Evolutionary conservation across 2,113 vertebrate genomes (phyloP).

Genomic region (Prinia subflava): DNA sequence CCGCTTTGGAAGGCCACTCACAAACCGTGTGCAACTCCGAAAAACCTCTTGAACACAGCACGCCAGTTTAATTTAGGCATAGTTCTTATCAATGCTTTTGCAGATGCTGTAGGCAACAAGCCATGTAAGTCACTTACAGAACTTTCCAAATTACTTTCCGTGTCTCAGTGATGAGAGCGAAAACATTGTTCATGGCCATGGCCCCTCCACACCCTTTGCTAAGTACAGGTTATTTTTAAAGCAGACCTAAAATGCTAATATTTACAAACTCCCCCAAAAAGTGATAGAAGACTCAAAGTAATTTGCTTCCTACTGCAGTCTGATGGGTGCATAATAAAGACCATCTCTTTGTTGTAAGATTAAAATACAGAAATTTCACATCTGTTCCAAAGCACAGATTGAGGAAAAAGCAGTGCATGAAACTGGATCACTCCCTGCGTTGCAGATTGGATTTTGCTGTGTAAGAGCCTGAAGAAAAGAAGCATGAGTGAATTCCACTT

Average conservation of each 20-base stretch:
- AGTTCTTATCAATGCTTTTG: conserved; percentile 19
- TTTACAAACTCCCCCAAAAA: not conserved
- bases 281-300: not conserved
- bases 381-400: not conserved
- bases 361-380: not conserved
- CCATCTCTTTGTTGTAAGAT: not conserved
- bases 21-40: not conserved
- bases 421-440: not conserved
- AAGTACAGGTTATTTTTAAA: not conserved
- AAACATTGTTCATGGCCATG: not conserved
- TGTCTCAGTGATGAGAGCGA: not conserved
- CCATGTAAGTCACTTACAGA: not conserved
- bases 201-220: not conserved
- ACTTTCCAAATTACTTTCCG: not conserved
- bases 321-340: not conserved
- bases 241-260: not conserved
- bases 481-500: not conserved
- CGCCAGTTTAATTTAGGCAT: conserved; percentile 24
- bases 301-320: not conserved
- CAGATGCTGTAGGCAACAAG: conserved; percentile 14
- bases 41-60: not conserved
- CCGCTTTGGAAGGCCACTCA: not conserved
- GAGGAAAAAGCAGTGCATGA: not conserved
- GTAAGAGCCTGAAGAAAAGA: not conserved
- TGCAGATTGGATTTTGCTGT: not conserved